A percentile compares a stretch with the other conserved stretches of the same genome.
Evolutionary conservation across 2,797 vertebrate species (phyloP).

Genomic region (Microchirus variegatus): DNA sequence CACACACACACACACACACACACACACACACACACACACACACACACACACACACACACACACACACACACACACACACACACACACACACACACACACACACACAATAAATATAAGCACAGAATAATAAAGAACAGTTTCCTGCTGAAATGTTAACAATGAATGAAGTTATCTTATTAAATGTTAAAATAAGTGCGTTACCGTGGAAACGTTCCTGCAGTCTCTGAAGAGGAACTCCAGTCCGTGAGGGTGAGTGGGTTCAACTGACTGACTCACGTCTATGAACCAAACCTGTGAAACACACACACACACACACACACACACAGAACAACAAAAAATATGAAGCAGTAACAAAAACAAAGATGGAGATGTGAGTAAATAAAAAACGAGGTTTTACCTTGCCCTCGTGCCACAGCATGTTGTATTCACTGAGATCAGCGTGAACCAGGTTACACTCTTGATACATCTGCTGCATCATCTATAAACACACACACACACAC

Average conservation of each 20-base stretch:
- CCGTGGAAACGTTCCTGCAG: constrained; percentile 94
- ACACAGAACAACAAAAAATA: too few relatives aligned
- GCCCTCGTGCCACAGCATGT: constrained; percentile 94
- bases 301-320: too few relatives aligned
- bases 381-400: constrained; percentile 79
- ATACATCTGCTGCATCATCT: constrained; percentile 95
- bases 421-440: constrained; percentile 97
- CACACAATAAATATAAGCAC: neutral
- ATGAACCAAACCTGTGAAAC: constrained; percentile 91
- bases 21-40: neutral
- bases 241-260: constrained; percentile 94
- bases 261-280: constrained; percentile 96
- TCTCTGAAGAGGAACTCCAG: constrained; percentile 96
- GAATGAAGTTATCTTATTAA: too few relatives aligned
- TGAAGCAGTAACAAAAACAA: neutral
- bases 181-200: constrained; percentile 62
- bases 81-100: neutral
- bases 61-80: neutral
- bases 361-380: too few relatives aligned
- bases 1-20: neutral
- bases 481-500: neutral
- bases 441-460: constrained; percentile 91
- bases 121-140: too few relatives aligned
- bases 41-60: neutral
- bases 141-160: neutral